A percentile compares a stretch with the other conserved stretches of the same genome.
Evolutionary conservation across 1,140 invertebrate genomes (phyloP).

Genomic region (Atta texana): DNA sequence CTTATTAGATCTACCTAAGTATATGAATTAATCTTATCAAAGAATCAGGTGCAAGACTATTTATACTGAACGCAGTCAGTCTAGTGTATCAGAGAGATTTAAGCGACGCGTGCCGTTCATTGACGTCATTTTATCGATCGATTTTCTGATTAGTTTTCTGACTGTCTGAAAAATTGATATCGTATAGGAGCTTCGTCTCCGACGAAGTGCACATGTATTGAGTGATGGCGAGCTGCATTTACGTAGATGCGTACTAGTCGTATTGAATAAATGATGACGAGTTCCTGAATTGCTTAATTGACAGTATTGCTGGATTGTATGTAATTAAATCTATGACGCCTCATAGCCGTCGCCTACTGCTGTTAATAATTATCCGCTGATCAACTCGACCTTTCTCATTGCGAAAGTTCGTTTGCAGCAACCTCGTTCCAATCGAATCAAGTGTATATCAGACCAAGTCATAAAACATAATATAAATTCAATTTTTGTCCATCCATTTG

Average conservation of each 20-base stretch:
- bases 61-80: too few species aligned
- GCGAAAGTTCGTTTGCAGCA: not conserved
- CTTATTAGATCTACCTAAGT: too few species aligned
- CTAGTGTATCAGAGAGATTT: not conserved
- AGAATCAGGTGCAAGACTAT: too few species aligned
- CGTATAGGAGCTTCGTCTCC: too few species aligned
- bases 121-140: not conserved
- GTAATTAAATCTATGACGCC: slow-evolving; percentile 41
- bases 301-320: slow-evolving; percentile 14
- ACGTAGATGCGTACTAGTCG: slow-evolving; percentile 10
- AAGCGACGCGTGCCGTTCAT: not conserved
- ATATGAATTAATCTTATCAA: too few species aligned
- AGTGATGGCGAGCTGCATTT: slow-evolving; percentile 4
- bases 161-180: not conserved
- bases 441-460: not conserved
- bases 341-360: not conserved
- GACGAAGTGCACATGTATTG: not conserved
- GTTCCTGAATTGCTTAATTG: slow-evolving; percentile 60
- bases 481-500: not conserved
- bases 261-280: slow-evolving; percentile 5
- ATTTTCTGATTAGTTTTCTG: not conserved
- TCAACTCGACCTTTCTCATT: not conserved
- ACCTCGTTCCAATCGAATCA: not conserved
- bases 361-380: slow-evolving; percentile 46
- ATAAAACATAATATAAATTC: not conserved